phyloP scores from a whole-genome alignment of 2,888 invertebrate species.

The Phortica okadai region DNA sequence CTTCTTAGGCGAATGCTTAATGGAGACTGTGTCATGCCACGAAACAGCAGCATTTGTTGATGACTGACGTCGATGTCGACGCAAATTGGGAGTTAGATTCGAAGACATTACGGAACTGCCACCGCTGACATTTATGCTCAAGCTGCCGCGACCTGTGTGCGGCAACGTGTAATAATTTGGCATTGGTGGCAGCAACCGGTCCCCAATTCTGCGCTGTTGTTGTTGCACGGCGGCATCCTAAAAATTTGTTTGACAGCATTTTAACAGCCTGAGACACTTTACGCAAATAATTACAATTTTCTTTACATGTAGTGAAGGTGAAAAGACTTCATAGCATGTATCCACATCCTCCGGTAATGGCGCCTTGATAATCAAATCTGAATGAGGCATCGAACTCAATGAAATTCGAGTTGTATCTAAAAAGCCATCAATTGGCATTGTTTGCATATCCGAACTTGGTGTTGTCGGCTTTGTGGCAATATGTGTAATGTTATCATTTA shows the following conservation, averaged over 20 bases:
- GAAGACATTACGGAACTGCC: slow-evolving; percentile 63
- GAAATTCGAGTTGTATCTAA: slow-evolving; percentile 90
- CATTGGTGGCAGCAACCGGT: slow-evolving; percentile 55
- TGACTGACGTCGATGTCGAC: slow-evolving; percentile 70
- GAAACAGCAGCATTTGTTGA: slow-evolving; percentile 75
- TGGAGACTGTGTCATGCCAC: slow-evolving; percentile 76
- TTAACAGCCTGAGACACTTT: slow-evolving; percentile 23
- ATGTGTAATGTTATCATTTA: slow-evolving; percentile 7
- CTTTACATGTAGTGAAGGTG: slow-evolving; percentile 83
- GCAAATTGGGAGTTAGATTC: slow-evolving; percentile 59
- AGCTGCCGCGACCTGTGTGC: slow-evolving; percentile 41
- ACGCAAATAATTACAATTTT: background rate
- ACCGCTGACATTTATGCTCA: slow-evolving; percentile 56
- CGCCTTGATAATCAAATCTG: slow-evolving; percentile 81
- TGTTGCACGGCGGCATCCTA: background rate
- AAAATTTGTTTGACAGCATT: slow-evolving; percentile 2
- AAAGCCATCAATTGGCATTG: slow-evolving; percentile 90
- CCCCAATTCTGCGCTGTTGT: slow-evolving; percentile 44
- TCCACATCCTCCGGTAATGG: slow-evolving; percentile 83
- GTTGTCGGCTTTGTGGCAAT: slow-evolving; percentile 80
- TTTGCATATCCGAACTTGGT: slow-evolving; percentile 86
- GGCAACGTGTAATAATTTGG: slow-evolving; percentile 58
- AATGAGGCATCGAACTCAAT: slow-evolving; percentile 86
- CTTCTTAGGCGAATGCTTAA: slow-evolving; percentile 64
- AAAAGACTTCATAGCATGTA: slow-evolving; percentile 90